A percentile compares a stretch with the other conserved stretches of the same genome.
These are phyloP conservation scores for Panagrolaimus sp. DNA, from an alignment of 1,140 invertebrate genomes.

Conservation along the genomic window DNA sequence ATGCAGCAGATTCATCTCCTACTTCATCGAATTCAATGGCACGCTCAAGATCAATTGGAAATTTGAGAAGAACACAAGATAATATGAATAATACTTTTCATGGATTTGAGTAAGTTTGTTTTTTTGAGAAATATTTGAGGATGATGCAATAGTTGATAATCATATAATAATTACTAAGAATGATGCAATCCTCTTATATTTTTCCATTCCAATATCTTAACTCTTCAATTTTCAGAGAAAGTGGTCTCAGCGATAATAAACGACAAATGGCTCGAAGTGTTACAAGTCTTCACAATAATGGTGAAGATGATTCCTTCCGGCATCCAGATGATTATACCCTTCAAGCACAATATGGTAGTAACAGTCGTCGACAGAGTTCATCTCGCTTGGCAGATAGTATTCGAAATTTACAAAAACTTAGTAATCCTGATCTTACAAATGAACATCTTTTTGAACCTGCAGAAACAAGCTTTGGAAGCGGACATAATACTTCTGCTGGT, in stretches of 20 bases:
- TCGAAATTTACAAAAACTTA: slow-evolving; percentile 27
- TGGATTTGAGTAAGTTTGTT: neutral
- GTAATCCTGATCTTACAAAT: slow-evolving; percentile 43
- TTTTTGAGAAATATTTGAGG: neutral
- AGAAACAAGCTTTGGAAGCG: neutral
- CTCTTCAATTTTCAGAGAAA: slow-evolving; percentile 9
- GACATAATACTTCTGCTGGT: slow-evolving; percentile 21
- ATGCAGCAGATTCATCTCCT: neutral
- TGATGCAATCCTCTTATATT: too few species aligned
- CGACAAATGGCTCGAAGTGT: slow-evolving; percentile 39
- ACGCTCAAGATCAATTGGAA: slow-evolving; percentile 41
- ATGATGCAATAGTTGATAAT: too few species aligned
- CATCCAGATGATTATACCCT: slow-evolving; percentile 25
- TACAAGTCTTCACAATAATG: slow-evolving; percentile 22
- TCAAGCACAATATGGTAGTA: slow-evolving; percentile 23
- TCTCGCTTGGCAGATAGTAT: slow-evolving; percentile 26
- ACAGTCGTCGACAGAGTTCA: slow-evolving; percentile 11
- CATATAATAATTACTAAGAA: too few species aligned
- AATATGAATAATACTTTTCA: neutral
- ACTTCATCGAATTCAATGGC: slow-evolving; percentile 15
- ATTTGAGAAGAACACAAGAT: slow-evolving; percentile 18
- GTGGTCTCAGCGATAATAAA: slow-evolving; percentile 20
- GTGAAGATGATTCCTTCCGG: neutral
- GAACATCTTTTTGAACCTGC: slow-evolving; percentile 19
- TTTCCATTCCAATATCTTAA: neutral